Evolutionary conservation across 2,797 vertebrate species (phyloP).

Genomic region (Silurus aristotelis): DNA sequence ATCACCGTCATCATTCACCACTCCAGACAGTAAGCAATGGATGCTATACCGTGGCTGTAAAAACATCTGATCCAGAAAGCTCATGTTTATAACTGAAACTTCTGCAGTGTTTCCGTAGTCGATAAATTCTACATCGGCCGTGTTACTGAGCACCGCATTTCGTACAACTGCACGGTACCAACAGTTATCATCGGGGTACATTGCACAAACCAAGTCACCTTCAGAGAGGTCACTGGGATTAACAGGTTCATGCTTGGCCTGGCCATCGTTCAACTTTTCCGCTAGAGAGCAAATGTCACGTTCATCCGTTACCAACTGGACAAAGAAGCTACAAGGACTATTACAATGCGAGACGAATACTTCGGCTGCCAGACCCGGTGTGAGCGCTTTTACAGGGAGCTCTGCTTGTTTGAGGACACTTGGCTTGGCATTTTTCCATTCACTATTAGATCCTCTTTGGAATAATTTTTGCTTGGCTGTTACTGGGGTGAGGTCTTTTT

Average conservation of each 20-base stretch:
- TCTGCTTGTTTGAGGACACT: conserved; percentile 65
- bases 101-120: conserved; percentile 88
- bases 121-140: conserved; percentile 80
- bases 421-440: conserved; percentile 6
- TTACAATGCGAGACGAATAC: conserved; percentile 85
- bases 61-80: conserved; percentile 67
- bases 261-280: conserved; percentile 77
- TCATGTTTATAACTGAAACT: conserved; percentile 68
- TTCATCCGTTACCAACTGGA: conserved; percentile 83
- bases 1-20: conserved; percentile 56
- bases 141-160: conserved; percentile 61
- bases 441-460: not conserved
- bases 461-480: not conserved
- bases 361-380: conserved; percentile 70
- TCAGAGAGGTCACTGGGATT: conserved; percentile 63
- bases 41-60: conserved; percentile 75
- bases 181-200: conserved; percentile 82
- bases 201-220: conserved; percentile 83
- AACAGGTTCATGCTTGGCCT: conserved; percentile 48
- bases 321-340: conserved; percentile 81
- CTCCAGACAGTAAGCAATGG: conserved; percentile 77
- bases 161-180: conserved; percentile 87
- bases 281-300: conserved; percentile 74
- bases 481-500: not conserved
- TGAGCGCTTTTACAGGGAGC: conserved; percentile 73